Base-by-base conservation (phyloP, 1,140 invertebrate genomes). In the Drosophila orena region DNA sequence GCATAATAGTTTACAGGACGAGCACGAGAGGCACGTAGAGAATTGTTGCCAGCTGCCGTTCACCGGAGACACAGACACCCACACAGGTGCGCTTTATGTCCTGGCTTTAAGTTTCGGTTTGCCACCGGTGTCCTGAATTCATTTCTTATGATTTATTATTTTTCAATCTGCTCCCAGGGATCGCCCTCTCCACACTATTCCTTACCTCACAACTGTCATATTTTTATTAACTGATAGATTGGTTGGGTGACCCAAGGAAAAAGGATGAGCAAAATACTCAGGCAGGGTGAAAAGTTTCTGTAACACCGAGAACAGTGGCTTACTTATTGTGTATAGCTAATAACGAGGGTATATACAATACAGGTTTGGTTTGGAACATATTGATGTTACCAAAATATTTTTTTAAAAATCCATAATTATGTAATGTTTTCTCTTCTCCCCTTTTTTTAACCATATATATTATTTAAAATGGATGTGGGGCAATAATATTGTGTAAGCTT, bases 221-320 rank as follows among this genome's bases (percentile, higher is more conserved):
- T 75, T 88, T 86, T 86, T 86, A 86, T 88, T 88, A 88, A 88
- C 83, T 86, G 81, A 86, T 88, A 75, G 81, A 83, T 86, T 78
- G 58, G 61, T 49, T 75, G 65, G n/a, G 12, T 62, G 60, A 54
- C 60, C n/a, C n/a, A 42, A 58, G 30, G 17, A 40, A 64, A 24
- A 60, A 80, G 53, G 58, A 37, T 40, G 37, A 55, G 38, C 35
- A 62, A 79, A 49, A 53, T 49, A 64, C 75, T 53, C 4, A 38
- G 20, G n/a, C 17, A 27, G 1, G 20, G 7, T 11, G 12, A 11
- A 37, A 65, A 46, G 17, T 17, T 30, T 35, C n/a, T 27, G 47
- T 24, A 1, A 6, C 7, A 17, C 2, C 0, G 4, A 17, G 35
- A 7, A 10, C 2, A 30, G 8, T 30, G 27, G 27, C 27, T 27